phyloP scores from a whole-genome alignment of 1,140 invertebrate genomes.

The Zaprionus capensis region DNA sequence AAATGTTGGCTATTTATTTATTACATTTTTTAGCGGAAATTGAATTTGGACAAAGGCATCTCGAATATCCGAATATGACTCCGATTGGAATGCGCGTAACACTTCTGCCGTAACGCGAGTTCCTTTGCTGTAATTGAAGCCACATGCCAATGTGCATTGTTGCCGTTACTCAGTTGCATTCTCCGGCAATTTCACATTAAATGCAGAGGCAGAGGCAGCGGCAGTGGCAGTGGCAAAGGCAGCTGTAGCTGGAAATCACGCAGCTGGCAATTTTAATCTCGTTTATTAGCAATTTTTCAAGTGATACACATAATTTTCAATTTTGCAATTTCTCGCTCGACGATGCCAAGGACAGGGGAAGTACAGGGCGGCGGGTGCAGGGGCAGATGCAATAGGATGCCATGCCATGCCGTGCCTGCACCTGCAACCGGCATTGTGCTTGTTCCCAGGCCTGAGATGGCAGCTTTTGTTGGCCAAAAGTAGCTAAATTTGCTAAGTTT shows the following conservation, averaged over 20 bases:
- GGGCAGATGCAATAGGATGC: background rate
- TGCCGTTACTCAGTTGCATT: conserved; percentile 17
- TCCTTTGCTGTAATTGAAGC: conserved; percentile 4
- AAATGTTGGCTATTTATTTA: background rate
- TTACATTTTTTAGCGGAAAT: conserved; percentile 4
- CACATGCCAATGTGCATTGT: conserved; percentile 16
- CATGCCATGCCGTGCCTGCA: conserved; percentile 23
- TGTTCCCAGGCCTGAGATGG: conserved; percentile 3
- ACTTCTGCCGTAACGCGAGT: conserved; percentile 1
- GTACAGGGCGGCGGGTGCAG: background rate
- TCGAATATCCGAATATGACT: background rate
- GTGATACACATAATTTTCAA: conserved; percentile 81
- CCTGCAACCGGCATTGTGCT: conserved; percentile 33
- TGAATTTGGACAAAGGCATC: conserved; percentile 15
- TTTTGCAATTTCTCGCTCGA: conserved; percentile 74
- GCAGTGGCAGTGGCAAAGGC: conserved; percentile 11
- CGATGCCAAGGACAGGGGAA: background rate
- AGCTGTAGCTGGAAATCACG: conserved; percentile 59
- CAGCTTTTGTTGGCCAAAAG: background rate
- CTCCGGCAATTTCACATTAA: conserved; percentile 17
- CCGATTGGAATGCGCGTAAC: background rate
- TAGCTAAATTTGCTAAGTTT: background rate
- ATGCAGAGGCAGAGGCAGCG: background rate
- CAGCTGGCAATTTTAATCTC: conserved; percentile 76
- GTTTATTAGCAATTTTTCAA: conserved; percentile 82